phyloP scores from a whole-genome alignment of 1,140 invertebrate genomes.

The Drosophila bocqueti region DNA sequence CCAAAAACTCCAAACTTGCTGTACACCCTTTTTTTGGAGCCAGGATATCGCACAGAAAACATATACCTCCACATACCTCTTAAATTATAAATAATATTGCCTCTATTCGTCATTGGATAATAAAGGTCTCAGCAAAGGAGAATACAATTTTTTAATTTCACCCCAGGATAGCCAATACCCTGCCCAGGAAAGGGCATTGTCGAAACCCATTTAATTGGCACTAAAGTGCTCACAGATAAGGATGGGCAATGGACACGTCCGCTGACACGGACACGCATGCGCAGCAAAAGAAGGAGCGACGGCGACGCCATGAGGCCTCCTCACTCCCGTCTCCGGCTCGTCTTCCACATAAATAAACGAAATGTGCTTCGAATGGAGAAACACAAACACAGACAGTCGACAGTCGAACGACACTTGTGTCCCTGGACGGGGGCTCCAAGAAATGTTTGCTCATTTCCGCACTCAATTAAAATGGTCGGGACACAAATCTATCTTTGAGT shows the following conservation, averaged over 20 bases:
- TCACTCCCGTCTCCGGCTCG: neutral
- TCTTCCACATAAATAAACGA: constrained; percentile 58
- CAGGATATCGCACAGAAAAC: neutral
- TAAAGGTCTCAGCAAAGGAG: neutral
- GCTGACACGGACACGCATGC: constrained; percentile 53
- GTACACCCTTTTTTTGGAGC: neutral
- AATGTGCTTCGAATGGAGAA: constrained; percentile 59
- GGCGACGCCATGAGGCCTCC: constrained; percentile 42
- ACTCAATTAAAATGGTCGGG: constrained; percentile 70
- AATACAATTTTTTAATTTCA: neutral
- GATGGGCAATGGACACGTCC: constrained; percentile 54
- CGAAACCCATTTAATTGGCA: constrained; percentile 75
- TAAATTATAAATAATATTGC: neutral
- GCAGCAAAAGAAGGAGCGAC: constrained; percentile 37
- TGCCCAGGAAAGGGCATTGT: constrained; percentile 9
- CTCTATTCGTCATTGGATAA: neutral
- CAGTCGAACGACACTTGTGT: constrained; percentile 31
- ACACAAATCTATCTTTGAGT: constrained; percentile 60
- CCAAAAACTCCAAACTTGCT: neutral
- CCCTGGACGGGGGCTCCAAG: constrained; percentile 29
- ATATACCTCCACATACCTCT: too few relatives aligned
- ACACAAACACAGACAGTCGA: constrained; percentile 20
- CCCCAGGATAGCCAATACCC: constrained; percentile 11
- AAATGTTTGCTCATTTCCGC: constrained; percentile 61
- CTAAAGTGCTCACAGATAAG: constrained; percentile 50